A percentile compares a stretch with the other conserved stretches of the same genome.
These are phyloP conservation scores for Pelodytes ibericus DNA, from an alignment of 2,797 vertebrate genomes.

Conservation along the genomic window DNA sequence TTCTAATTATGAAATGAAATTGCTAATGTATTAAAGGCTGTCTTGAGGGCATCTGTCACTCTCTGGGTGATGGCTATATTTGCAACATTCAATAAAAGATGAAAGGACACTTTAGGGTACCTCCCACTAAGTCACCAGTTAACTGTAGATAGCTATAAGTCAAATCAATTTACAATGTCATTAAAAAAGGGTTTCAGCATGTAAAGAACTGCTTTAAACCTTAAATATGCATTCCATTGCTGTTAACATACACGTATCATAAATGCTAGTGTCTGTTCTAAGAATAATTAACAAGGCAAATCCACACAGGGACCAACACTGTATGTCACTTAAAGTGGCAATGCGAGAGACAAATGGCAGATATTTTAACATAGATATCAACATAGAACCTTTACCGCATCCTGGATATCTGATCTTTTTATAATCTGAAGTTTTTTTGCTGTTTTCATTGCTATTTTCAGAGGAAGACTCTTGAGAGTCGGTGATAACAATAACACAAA, in stretches of 20 bases:
- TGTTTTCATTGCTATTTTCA: too few species aligned
- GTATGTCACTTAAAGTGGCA: too few species aligned
- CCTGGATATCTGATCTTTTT: too few species aligned
- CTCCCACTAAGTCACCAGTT: slow-evolving; percentile 37
- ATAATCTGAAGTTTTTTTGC: too few species aligned
- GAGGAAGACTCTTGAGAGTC: too few species aligned
- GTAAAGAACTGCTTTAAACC: slow-evolving; percentile 1
- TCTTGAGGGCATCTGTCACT: slow-evolving; percentile 49
- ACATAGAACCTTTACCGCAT: too few species aligned
- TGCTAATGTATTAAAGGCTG: slow-evolving; percentile 51
- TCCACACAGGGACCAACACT: too few species aligned
- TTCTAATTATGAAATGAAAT: slow-evolving; percentile 61
- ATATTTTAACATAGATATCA: too few species aligned
- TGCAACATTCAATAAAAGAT: neutral
- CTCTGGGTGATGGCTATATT: slow-evolving; percentile 39
- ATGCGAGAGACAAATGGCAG: too few species aligned
- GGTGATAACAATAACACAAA: too few species aligned
- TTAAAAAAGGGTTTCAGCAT: neutral
- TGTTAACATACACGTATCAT: neutral
- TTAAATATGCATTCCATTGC: neutral
- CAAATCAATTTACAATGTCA: slow-evolving; percentile 18
- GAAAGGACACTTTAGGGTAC: slow-evolving; percentile 20
- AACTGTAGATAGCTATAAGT: slow-evolving; percentile 31
- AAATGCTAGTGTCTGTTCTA: too few species aligned
- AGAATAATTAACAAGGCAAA: too few species aligned